A percentile compares a stretch with the other conserved stretches of the same genome.
Conservation (phyloP, 2,888 invertebrate genomes). For the Drosophila neotestacea region DNA sequence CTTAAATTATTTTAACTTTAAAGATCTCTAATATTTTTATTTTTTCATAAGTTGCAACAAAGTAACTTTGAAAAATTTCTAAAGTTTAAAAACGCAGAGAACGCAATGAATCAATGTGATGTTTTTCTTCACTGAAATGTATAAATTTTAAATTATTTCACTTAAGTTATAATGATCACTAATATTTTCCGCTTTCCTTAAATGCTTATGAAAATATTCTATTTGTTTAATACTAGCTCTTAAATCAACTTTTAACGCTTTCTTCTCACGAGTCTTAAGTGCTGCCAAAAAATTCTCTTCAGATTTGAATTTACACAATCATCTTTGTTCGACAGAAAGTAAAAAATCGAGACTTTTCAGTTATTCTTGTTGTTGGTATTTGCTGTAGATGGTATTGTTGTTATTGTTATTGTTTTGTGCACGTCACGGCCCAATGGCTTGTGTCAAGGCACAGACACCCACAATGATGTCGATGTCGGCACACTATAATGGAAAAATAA, state of each 20-base stretch:
- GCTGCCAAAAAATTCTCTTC: not conserved
- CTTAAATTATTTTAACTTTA: too few relatives aligned
- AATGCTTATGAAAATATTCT: too few relatives aligned
- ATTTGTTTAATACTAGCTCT: not conserved
- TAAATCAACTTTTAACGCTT: conserved; percentile 1
- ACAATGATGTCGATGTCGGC: conserved; percentile 71
- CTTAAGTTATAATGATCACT: not conserved
- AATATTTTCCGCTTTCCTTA: not conserved
- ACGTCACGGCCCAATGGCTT: conserved; percentile 72
- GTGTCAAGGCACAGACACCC: conserved; percentile 75
- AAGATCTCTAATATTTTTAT: too few relatives aligned
- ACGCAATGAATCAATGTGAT: not conserved
- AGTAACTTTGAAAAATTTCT: too few relatives aligned
- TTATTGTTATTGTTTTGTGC: conserved; percentile 45
- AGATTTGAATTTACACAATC: conserved; percentile 29
- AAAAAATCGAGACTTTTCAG: conserved; percentile 28
- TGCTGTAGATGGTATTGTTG: not conserved
- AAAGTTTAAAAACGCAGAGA: too few relatives aligned
- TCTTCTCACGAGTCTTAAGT: conserved; percentile 15
- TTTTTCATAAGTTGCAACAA: too few relatives aligned
- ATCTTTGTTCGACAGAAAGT: conserved; percentile 25
- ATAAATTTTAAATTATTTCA: not conserved
- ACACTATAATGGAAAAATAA: conserved; percentile 76
- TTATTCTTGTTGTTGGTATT: conserved; percentile 7
- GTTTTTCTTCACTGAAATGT: not conserved